These are phyloP conservation scores for Bacillus rossius DNA, from an alignment of 1,140 invertebrate genomes.

Conservation along the genomic window DNA sequence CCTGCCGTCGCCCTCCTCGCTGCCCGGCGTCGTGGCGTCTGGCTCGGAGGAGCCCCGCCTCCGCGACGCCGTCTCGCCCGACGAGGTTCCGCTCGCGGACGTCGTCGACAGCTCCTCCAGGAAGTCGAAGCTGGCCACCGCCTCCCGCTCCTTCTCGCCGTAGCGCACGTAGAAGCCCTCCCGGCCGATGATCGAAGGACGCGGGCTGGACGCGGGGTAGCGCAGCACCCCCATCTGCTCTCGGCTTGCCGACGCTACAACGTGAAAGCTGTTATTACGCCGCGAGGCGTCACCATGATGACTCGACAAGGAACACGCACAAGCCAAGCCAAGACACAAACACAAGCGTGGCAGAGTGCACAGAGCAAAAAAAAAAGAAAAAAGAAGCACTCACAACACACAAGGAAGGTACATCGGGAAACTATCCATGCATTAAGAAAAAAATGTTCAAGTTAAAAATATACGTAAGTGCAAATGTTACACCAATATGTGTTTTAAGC, in stretches of 20 bases:
- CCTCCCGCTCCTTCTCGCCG: conserved; percentile 69
- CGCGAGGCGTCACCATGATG: too few species aligned
- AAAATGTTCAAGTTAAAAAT: too few species aligned
- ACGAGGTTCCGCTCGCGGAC: conserved; percentile 40
- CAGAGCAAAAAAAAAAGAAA: too few species aligned
- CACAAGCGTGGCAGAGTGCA: too few species aligned
- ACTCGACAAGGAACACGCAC: too few species aligned
- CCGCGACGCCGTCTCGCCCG: conserved; percentile 41
- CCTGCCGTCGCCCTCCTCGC: conserved; percentile 28
- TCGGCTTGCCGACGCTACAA: conserved; percentile 50
- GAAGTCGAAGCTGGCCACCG: conserved; percentile 73
- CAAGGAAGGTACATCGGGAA: too few species aligned
- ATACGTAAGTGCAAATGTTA: too few species aligned
- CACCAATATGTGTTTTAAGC: too few species aligned
- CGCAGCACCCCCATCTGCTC: conserved; percentile 47
- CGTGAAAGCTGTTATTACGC: conserved; percentile 3
- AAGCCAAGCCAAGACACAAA: too few species aligned
- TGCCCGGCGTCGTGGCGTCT: conserved; percentile 18
- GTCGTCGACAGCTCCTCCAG: conserved; percentile 59
- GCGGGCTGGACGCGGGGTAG: conserved; percentile 37
- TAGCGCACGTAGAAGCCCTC: conserved; percentile 69
- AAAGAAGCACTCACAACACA: too few species aligned
- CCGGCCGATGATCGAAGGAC: conserved; percentile 65
- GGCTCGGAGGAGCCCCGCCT: neutral
- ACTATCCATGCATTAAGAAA: too few species aligned